phyloP scores from a whole-genome alignment of 2,888 invertebrate species.

The Germaria angustata region DNA sequence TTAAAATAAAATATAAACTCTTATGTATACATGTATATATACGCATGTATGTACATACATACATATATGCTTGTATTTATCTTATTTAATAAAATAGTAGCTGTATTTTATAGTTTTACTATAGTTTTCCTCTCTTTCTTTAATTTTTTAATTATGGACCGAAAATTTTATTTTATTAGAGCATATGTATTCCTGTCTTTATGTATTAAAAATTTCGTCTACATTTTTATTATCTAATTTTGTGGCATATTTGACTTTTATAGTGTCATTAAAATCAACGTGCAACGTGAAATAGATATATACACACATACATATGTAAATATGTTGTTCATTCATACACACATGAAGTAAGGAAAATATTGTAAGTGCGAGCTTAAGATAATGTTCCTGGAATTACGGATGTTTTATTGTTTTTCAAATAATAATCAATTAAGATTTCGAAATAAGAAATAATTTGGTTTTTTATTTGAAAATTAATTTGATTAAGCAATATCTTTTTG shows the following conservation, averaged over 20 bases:
- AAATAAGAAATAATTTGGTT: too few species aligned
- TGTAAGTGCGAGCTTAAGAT: neutral
- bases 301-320: neutral
- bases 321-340: neutral
- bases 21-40: neutral
- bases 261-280: slow-evolving; percentile 4
- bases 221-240: slow-evolving; percentile 6
- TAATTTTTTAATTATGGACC: neutral
- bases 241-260: slow-evolving; percentile 17
- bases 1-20: too few species aligned
- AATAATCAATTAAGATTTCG: too few species aligned
- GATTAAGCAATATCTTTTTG: too few species aligned
- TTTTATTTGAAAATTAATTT: too few species aligned
- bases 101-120: slow-evolving; percentile 31
- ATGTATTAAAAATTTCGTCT: slow-evolving; percentile 12
- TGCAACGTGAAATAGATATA: too few species aligned
- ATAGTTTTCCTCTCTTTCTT: neutral
- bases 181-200: slow-evolving; percentile 19
- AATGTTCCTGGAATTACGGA: slow-evolving; percentile 12
- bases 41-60: too few species aligned
- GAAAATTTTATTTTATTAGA: slow-evolving; percentile 33
- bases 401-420: too few species aligned
- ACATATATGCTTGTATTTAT: neutral
- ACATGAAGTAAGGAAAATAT: neutral
- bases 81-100: slow-evolving; percentile 4